Conservation (phyloP, 2,113 vertebrate species). For the Callospermophilus lateralis region DNA sequence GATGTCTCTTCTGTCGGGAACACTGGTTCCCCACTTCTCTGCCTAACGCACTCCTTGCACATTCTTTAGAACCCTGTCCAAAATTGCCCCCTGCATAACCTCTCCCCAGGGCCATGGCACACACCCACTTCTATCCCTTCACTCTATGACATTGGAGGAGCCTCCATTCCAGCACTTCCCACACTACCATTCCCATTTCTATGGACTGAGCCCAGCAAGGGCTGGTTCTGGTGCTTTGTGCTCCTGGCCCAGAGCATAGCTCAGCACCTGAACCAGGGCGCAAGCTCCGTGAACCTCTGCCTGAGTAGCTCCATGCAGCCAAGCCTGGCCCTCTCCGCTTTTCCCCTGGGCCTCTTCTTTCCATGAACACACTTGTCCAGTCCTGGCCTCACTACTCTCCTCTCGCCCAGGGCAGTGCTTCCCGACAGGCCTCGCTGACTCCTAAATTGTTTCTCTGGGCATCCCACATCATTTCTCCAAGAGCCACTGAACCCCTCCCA, state of each 20-base stretch:
- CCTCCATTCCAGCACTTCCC: background rate
- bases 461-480: background rate
- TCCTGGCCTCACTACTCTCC: background rate
- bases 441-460: background rate
- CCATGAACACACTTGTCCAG: background rate
- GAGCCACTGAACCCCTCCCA: too few relatives aligned
- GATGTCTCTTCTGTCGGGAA: background rate
- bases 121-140: background rate
- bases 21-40: background rate
- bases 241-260: background rate
- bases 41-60: background rate
- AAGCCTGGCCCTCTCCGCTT: background rate
- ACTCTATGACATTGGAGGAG: background rate
- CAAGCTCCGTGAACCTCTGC: background rate
- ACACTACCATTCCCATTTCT: background rate
- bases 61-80: background rate
- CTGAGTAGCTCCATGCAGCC: too few relatives aligned
- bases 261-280: background rate
- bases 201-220: background rate
- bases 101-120: background rate
- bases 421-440: background rate
- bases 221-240: background rate
- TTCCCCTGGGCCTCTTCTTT: background rate
- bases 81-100: background rate
- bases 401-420: background rate